Evolutionary conservation across 2,113 vertebrate species (phyloP).

Genomic region (Odocoileus virginianus): DNA sequence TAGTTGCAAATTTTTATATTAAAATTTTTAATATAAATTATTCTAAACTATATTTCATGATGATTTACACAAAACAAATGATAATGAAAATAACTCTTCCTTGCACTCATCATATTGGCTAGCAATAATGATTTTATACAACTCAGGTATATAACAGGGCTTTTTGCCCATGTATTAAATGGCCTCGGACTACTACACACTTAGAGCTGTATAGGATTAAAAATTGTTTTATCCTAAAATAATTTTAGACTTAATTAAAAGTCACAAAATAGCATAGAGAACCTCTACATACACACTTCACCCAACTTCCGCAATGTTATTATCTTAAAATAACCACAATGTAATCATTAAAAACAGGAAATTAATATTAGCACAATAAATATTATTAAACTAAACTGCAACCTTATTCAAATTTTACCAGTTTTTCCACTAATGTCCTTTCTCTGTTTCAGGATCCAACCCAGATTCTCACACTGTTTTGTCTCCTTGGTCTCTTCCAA

Average conservation of each 20-base stretch:
- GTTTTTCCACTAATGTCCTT: not conserved
- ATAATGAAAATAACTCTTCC: not conserved
- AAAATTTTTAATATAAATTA: not conserved
- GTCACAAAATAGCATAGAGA: not conserved
- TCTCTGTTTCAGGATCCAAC: not conserved
- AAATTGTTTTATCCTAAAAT: not conserved
- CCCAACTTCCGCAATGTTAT: not conserved
- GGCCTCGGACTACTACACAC: not conserved
- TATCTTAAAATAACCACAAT: not conserved
- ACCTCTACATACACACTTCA: not conserved
- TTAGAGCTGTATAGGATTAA: not conserved
- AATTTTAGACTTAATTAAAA: not conserved
- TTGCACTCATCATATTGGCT: not conserved
- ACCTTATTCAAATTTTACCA: not conserved
- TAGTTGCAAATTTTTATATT: not conserved
- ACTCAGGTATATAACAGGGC: not conserved
- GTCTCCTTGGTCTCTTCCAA: not conserved
- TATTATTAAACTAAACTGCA: conserved; percentile 9
- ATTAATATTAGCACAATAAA: not conserved
- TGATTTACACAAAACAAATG: not conserved
- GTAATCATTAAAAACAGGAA: not conserved
- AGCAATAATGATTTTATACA: not conserved
- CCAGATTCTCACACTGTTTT: not conserved
- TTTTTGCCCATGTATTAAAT: not conserved
- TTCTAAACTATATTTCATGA: not conserved